phyloP scores from a whole-genome alignment of 2,888 invertebrate genomes.

The Archips xylosteana region DNA sequence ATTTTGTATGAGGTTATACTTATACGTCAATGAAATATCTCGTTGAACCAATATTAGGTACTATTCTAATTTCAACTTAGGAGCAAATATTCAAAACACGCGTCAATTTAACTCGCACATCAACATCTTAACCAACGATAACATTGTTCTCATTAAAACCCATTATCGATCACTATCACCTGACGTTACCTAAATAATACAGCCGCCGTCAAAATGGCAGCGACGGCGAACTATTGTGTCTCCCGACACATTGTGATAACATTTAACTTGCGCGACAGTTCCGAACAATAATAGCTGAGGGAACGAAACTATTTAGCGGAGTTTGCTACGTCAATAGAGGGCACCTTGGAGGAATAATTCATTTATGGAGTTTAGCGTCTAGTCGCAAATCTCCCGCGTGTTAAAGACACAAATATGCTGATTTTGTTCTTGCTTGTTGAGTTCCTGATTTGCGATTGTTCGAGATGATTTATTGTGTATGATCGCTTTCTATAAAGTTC shows the following conservation, averaged over 20 bases:
- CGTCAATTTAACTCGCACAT: neutral
- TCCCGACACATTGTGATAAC: slow-evolving; percentile 60
- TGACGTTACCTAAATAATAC: slow-evolving; percentile 41
- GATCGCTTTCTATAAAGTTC: too few species aligned
- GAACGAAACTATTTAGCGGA: slow-evolving; percentile 83
- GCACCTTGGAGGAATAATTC: slow-evolving; percentile 81
- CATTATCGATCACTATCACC: slow-evolving; percentile 40
- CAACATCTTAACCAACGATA: neutral
- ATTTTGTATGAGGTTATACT: too few species aligned
- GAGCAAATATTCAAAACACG: neutral
- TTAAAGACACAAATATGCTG: slow-evolving; percentile 52
- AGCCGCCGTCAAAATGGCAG: slow-evolving; percentile 48
- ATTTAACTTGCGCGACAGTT: slow-evolving; percentile 77
- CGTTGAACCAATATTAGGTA: too few species aligned
- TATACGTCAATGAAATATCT: too few species aligned
- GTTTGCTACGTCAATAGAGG: slow-evolving; percentile 81
- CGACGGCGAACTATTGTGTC: slow-evolving; percentile 64
- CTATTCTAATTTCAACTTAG: too few species aligned
- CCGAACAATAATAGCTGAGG: slow-evolving; percentile 78
- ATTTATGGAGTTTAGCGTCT: slow-evolving; percentile 76
- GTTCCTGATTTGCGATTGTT: slow-evolving; percentile 29
- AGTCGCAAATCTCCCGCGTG: slow-evolving; percentile 58
- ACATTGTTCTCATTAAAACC: slow-evolving; percentile 36
- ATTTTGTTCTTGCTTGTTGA: slow-evolving; percentile 51
- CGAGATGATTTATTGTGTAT: neutral